Evolutionary conservation across 2,888 invertebrate genomes (phyloP).

Genomic region (Anaspis maculata): DNA sequence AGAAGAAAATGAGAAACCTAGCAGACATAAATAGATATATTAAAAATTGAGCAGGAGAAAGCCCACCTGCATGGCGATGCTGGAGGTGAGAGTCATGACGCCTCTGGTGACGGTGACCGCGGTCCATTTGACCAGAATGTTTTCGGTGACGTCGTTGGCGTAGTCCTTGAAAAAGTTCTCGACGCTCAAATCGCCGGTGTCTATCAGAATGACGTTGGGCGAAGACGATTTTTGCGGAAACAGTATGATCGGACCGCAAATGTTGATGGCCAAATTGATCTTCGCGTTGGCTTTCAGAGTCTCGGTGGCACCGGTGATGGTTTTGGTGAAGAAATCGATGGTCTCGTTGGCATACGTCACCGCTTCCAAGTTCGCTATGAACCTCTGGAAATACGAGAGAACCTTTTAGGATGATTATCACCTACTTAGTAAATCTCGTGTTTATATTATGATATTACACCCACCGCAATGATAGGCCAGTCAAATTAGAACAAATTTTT

Average conservation of each 20-base stretch:
- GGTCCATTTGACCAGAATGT: conserved; percentile 60
- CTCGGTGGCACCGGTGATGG: conserved; percentile 31
- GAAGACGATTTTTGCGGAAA: conserved; percentile 74
- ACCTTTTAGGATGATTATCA: too few relatives aligned
- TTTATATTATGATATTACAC: too few relatives aligned
- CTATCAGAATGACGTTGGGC: conserved; percentile 67
- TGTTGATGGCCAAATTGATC: conserved; percentile 36
- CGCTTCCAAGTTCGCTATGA: conserved; percentile 36
- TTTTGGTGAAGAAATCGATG: conserved; percentile 17
- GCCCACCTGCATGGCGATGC: conserved; percentile 67
- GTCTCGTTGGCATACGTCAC: conserved; percentile 28
- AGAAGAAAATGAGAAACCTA: too few relatives aligned
- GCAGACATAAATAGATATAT: too few relatives aligned
- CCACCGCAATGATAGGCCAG: too few relatives aligned
- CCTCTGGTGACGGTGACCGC: conserved; percentile 61
- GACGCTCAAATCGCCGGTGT: conserved; percentile 66
- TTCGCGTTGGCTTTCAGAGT: conserved; percentile 35
- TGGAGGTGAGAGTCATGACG: conserved; percentile 64
- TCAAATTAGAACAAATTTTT: too few relatives aligned
- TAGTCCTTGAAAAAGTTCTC: conserved; percentile 65
- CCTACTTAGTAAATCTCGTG: too few relatives aligned
- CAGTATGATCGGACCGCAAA: conserved; percentile 64
- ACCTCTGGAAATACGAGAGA: conserved; percentile 32
- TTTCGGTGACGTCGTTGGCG: conserved; percentile 53
- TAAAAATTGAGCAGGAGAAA: too few relatives aligned